Base-by-base conservation (phyloP, 2,113 vertebrate genomes). In the Rhombomys opimus region DNA sequence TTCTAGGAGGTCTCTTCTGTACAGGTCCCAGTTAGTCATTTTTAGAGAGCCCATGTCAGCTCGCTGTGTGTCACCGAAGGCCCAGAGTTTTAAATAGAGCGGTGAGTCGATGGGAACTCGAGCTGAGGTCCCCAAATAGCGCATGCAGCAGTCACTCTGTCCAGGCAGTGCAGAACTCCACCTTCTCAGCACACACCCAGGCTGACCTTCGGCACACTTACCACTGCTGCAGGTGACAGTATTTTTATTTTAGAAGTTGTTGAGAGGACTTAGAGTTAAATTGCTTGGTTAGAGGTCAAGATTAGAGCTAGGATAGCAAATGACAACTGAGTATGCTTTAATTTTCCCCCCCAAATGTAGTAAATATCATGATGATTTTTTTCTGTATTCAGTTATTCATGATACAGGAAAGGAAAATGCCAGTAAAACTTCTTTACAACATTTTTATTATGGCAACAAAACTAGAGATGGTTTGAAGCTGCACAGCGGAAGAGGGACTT, bases 201-300 rank as follows among this genome's bases (percentile, higher is more conserved):
- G 70, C 38, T 95, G 95, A 95, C 94, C 94, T 94, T 97, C 91
- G 77, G 4, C 52, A 95, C 72, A 94, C 92, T 95, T 90, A 95
- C 63, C 96, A 10, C 65, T 38, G 8, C 57, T 72, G 32, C 95
- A 97, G 91, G 67, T 89, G 91, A 27, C 78, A 41, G 61, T 61
- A 38, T 86, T 93, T 96, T 96, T 92, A 91, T 86, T 96, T 94
- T 97, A 97, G 97, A 97, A 92, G 57, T 41, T 77, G 38, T 90
- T 85, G 96, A 67, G 78, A 85, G 65, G 54, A 91, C 65, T 92
- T 81, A 3, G 89, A 90, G 81, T 92, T 86, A 52, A 59, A 68
- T 97, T 89, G 80, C 84, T 38, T 91, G 76, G 63, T 73, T 68
- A 18, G 75, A 93, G 35, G 35, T 57, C 3, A 77, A 70, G 46